Evolutionary conservation across 23 tunicate species (phyloP), one percentile per base, ranked within the genome.

Genomic region (Phallusia fumigata): DNA sequence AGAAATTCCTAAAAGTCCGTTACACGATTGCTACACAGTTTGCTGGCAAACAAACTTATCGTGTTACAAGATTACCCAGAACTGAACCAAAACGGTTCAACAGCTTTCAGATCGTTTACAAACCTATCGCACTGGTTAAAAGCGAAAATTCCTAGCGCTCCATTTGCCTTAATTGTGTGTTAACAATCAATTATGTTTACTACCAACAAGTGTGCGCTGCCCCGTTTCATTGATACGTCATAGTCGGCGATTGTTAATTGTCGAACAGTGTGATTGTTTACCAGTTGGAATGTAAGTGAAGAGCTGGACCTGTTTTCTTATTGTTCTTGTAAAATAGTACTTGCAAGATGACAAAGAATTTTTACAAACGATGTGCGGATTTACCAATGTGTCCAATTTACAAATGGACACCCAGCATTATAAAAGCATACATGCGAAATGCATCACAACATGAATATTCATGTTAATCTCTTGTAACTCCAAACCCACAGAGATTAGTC

Each of bases 1-100:
- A 8, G 69, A 58, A 58, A 58, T 58, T 58, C 69, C 69, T 58
- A 24, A 58, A 21, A 58, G 69, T 58, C 69, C 69, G 69, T 58
- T 58, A 58, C 69, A 58, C 8, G 69, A 6, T 58, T 58, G 69
- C 69, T 24, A 58, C 3, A 58, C 15, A 58, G 15, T 16, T 58
- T 58, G 69, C 69, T 58, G 69, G 28, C 69, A 58, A 58, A 58
- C 69, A 58, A 22, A 58, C 26, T 24, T 58, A 58, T 58, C 69
- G 16, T 58, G 69, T 58, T 58, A 58, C 69, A 24, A 22, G 69
- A 58, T 58, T 58, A 58, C 15, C 28, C 28, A 24, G 28, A 21
- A 58, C 16, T 16, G 69, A 21, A 21, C 13, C 11, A 58, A 21
- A 3, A 1, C 11, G 69, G 28, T 58, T 58, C 16, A 58, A 21